A percentile compares a stretch with the other conserved stretches of the same genome.
phyloP scores from a whole-genome alignment of 2,797 vertebrate genomes.

The Bovichtus diacanthus region DNA sequence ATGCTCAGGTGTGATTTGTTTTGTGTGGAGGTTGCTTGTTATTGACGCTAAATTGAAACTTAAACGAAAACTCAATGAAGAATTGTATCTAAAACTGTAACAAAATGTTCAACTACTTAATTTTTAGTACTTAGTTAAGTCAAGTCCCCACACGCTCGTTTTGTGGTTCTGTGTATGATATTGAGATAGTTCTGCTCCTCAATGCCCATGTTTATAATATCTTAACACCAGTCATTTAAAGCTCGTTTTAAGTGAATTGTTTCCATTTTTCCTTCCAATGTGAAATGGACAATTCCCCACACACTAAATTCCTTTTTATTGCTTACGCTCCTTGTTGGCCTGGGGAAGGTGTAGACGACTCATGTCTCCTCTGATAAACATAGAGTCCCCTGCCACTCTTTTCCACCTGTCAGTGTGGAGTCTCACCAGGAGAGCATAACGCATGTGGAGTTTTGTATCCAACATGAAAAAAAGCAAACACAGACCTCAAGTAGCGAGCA shows the following conservation, averaged over 20 bases:
- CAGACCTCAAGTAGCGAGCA: constrained; percentile 3
- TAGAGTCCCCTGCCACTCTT: background rate
- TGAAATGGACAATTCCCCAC: background rate
- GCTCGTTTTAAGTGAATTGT: background rate
- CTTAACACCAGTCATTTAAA: background rate
- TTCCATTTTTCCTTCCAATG: background rate
- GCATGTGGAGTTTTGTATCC: constrained; percentile 1
- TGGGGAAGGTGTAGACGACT: background rate
- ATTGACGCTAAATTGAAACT: background rate
- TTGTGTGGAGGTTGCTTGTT: no score
- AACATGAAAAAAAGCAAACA: background rate
- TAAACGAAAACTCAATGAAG: background rate
- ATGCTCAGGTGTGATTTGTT: constrained; percentile 3
- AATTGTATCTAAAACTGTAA: background rate
- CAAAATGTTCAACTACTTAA: background rate
- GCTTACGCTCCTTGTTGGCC: background rate
- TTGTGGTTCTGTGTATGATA: background rate
- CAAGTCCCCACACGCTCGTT: no score
- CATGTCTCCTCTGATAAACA: constrained; percentile 5
- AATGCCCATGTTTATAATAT: background rate
- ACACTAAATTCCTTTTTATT: background rate
- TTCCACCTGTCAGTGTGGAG: constrained; percentile 17
- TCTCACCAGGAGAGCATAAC: constrained; percentile 11
- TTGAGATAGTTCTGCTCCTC: background rate
- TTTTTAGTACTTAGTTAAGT: no score